Percentiles rank a stretch among this genome's conserved stretches.
phyloP scores from a whole-genome alignment of 1,140 invertebrate genomes.

The Apocrypta bakeri region DNA sequence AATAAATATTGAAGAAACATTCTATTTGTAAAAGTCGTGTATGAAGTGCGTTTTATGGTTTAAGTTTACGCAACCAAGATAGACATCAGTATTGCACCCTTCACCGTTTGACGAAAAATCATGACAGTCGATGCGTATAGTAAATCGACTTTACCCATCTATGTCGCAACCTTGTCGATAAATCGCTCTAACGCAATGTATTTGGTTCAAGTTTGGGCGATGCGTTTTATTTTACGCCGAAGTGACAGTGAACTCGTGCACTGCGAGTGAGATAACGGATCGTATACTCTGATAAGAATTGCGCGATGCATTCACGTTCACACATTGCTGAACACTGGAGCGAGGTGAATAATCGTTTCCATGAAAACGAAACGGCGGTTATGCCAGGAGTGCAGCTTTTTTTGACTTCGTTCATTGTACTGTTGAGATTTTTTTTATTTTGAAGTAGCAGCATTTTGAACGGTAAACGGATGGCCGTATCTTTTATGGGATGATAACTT shows the following conservation, averaged over 20 bases:
- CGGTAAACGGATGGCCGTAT: too few relatives aligned
- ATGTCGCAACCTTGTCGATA: neutral
- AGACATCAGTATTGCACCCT: neutral
- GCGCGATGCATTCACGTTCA: neutral
- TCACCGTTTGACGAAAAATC: neutral
- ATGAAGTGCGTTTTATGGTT: too few relatives aligned
- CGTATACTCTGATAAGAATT: neutral
- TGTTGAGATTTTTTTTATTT: neutral
- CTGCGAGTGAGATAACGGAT: constrained; percentile 23
- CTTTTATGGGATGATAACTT: neutral
- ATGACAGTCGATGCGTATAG: too few relatives aligned
- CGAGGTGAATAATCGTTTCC: constrained; percentile 35
- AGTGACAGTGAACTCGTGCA: neutral
- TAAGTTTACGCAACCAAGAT: neutral
- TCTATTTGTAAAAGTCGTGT: too few relatives aligned
- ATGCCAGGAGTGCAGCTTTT: neutral
- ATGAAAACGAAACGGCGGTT: constrained; percentile 14
- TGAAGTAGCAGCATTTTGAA: neutral
- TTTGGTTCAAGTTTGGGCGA: neutral
- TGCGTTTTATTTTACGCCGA: neutral
- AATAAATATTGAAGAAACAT: too few relatives aligned
- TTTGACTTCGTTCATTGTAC: neutral
- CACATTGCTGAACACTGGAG: neutral
- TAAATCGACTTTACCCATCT: neutral
- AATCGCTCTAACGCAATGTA: neutral